A percentile compares a stretch with the other conserved stretches of the same genome.
Evolutionary conservation across 2,113 vertebrate genomes (phyloP).

Genomic region (Hymenochirus boettgeri): DNA sequence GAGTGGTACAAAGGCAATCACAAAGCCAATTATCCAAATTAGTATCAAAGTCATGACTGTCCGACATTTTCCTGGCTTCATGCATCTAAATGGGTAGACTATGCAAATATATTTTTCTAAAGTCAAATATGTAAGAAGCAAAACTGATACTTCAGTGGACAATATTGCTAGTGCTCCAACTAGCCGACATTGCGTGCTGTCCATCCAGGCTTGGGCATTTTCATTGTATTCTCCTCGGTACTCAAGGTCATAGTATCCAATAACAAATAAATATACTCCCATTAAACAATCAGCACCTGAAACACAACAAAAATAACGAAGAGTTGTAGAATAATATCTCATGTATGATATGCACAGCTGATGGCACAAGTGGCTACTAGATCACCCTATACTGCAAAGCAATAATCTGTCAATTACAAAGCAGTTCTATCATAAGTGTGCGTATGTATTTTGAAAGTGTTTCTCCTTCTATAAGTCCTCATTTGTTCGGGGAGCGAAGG

Average conservation of each 20-base stretch:
- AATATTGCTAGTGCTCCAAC: slow-evolving; percentile 91
- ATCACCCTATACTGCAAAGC: too few relatives aligned
- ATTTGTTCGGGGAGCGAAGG: too few relatives aligned
- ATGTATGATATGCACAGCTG: too few relatives aligned
- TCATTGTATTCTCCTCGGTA: slow-evolving; percentile 93
- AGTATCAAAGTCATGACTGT: slow-evolving; percentile 78
- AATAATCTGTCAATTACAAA: too few relatives aligned
- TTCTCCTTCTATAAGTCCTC: too few relatives aligned
- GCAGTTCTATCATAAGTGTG: too few relatives aligned
- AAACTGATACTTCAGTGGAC: slow-evolving; percentile 93
- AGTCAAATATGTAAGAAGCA: slow-evolving; percentile 91
- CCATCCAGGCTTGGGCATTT: slow-evolving; percentile 93
- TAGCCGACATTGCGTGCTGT: slow-evolving; percentile 85
- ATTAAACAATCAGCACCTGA: slow-evolving; percentile 94
- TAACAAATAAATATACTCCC: slow-evolving; percentile 94
- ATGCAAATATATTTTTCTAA: slow-evolving; percentile 97
- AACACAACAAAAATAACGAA: slow-evolving; percentile 17
- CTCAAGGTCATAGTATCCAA: slow-evolving; percentile 89
- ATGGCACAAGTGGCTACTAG: too few relatives aligned
- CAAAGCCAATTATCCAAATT: slow-evolving; percentile 87
- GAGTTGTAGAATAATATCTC: background rate
- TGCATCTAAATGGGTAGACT: slow-evolving; percentile 89
- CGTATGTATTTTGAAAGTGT: too few relatives aligned
- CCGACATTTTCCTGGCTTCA: slow-evolving; percentile 80
- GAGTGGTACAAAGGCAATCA: slow-evolving; percentile 83